These are phyloP conservation scores for Ageneiosus marmoratus DNA, from an alignment of 2,113 vertebrate species.

Conservation along the genomic window DNA sequence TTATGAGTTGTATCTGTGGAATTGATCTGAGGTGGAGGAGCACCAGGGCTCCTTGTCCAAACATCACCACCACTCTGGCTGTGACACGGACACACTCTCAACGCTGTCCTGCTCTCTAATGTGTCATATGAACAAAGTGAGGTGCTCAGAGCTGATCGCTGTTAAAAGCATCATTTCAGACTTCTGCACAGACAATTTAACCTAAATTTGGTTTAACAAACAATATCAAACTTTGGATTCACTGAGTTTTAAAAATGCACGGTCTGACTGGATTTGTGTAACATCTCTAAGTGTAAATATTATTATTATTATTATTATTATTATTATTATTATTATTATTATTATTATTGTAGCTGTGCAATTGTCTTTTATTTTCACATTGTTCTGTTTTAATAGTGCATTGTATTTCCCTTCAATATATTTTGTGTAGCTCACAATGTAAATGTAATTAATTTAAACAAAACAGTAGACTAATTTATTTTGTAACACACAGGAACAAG, in stretches of 20 bases:
- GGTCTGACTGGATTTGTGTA: background rate
- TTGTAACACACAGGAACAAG: background rate
- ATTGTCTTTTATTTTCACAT: background rate
- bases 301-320: background rate
- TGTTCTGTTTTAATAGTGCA: background rate
- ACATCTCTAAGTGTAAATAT: background rate
- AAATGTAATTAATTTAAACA: background rate
- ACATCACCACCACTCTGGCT: conserved; percentile 43
- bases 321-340: background rate
- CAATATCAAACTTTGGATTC: background rate
- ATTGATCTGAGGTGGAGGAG: conserved; percentile 44
- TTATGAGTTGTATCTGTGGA: conserved; percentile 54
- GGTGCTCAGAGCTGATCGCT: background rate
- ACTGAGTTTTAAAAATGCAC: background rate
- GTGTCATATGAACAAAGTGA: background rate
- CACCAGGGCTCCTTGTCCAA: conserved; percentile 46
- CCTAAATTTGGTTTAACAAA: background rate
- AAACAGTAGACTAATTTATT: background rate
- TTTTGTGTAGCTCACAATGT: background rate
- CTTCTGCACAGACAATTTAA: background rate
- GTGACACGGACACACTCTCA: conserved; percentile 31
- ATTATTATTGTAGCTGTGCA: background rate
- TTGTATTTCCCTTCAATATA: background rate
- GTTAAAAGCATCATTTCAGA: background rate
- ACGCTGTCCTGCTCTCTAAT: conserved; percentile 11